Percentiles rank a stretch among this genome's conserved stretches.
Conservation (phyloP, 2,797 vertebrate genomes). For the Rhinogobio ventralis region DNA sequence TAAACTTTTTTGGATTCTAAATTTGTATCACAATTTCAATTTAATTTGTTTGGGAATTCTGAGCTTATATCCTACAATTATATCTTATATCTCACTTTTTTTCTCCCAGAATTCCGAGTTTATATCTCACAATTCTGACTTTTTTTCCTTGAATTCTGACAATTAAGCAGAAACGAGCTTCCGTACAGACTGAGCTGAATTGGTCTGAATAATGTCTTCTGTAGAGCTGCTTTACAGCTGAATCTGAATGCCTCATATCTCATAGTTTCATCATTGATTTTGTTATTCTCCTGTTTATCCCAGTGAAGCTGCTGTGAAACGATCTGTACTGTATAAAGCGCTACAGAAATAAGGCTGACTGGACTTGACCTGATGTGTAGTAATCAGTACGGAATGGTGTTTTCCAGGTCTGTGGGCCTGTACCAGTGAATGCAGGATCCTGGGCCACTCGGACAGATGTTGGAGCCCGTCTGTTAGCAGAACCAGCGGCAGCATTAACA, state of each 20-base stretch:
- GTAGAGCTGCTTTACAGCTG: background rate
- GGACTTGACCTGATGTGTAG: background rate
- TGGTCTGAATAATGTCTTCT: background rate
- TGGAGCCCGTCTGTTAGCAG: slow-evolving; percentile 93
- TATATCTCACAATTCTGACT: too few relatives aligned
- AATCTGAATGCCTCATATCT: too few relatives aligned
- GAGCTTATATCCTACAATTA: too few relatives aligned
- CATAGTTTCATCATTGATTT: background rate
- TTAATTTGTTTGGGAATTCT: too few relatives aligned
- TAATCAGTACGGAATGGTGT: background rate
- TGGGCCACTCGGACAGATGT: slow-evolving; percentile 96
- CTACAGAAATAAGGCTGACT: too few relatives aligned
- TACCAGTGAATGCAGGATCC: slow-evolving; percentile 94
- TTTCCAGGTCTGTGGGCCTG: slow-evolving; percentile 93
- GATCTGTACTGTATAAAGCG: too few relatives aligned
- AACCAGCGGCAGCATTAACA: slow-evolving; percentile 80
- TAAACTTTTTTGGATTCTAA: too few relatives aligned
- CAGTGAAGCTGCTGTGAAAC: background rate
- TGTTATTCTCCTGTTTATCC: background rate
- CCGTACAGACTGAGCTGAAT: background rate
- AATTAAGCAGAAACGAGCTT: background rate
- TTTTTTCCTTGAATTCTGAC: too few relatives aligned
- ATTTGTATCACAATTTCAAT: too few relatives aligned
- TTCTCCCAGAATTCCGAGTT: too few relatives aligned
- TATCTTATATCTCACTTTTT: too few relatives aligned